Evolutionary conservation across 2,888 invertebrate species (phyloP).

Genomic region (Dasypolia templi): DNA sequence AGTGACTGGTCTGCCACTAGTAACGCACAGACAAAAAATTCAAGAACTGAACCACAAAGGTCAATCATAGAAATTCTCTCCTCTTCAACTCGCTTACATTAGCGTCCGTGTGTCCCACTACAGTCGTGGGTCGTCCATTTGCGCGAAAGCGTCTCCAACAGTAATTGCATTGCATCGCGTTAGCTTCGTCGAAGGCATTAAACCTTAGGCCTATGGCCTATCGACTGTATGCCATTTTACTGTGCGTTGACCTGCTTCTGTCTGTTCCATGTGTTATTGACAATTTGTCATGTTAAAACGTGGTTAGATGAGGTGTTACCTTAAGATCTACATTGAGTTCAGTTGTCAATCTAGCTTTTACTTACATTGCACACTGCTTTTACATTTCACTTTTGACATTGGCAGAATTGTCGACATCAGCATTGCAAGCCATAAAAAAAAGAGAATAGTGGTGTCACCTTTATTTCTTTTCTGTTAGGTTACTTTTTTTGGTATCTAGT

Average conservation of each 20-base stretch:
- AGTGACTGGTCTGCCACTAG: not conserved
- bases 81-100: constrained; percentile 29
- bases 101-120: constrained; percentile 66
- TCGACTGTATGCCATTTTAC: constrained; percentile 51
- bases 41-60: not conserved
- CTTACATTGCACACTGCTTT: constrained; percentile 6
- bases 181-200: constrained; percentile 66
- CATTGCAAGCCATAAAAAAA: not conserved
- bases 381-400: constrained; percentile 1
- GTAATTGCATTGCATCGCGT: constrained; percentile 70
- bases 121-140: constrained; percentile 68
- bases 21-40: not conserved
- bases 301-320: not conserved
- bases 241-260: constrained; percentile 62
- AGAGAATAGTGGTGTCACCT: not conserved
- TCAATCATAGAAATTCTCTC: constrained; percentile 27
- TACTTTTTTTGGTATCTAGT: not conserved
- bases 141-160: constrained; percentile 73
- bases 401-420: not conserved
- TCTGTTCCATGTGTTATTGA: constrained; percentile 40
- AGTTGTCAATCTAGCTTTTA: not conserved
- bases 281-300: constrained; percentile 10
- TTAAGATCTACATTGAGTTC: not conserved
- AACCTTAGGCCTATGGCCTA: constrained; percentile 64
- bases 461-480: not conserved